Conservation (phyloP, 2,888 invertebrate species). For the Nudaria mundana region DNA sequence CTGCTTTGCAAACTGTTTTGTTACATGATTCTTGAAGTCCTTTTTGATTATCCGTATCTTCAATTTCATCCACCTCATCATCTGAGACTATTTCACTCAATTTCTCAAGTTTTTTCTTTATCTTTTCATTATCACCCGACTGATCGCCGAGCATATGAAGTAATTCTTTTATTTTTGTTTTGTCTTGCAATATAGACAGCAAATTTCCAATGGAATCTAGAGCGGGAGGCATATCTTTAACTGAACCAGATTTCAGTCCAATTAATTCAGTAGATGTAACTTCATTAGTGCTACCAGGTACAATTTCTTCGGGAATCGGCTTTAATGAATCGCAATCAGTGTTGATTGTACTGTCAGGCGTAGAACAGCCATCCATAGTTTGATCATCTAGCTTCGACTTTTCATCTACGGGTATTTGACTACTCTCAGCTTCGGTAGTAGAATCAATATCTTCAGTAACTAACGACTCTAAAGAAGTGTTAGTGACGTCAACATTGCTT, state of each 20-base stretch:
- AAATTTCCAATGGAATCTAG: constrained; percentile 56
- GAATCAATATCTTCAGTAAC: constrained; percentile 49
- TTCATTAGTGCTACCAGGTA: constrained; percentile 58
- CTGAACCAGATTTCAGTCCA: constrained; percentile 32
- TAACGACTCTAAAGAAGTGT: constrained; percentile 2
- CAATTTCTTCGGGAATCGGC: constrained; percentile 25
- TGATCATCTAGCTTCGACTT: constrained; percentile 17
- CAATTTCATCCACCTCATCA: constrained; percentile 50
- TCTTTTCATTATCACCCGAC: constrained; percentile 68
- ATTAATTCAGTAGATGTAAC: constrained; percentile 49
- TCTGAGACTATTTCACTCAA: constrained; percentile 80
- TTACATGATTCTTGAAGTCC: not conserved
- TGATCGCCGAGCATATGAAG: constrained; percentile 64
- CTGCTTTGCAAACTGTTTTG: not conserved
- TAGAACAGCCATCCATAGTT: constrained; percentile 32
- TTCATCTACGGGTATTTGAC: constrained; percentile 7
- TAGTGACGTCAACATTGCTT: not conserved
- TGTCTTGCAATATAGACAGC: constrained; percentile 66
- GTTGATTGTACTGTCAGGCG: constrained; percentile 65
- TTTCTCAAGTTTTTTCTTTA: constrained; percentile 81
- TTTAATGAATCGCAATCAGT: constrained; percentile 32
- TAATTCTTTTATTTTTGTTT: constrained; percentile 73
- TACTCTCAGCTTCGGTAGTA: constrained; percentile 41
- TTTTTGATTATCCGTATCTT: not conserved
- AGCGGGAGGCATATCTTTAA: constrained; percentile 31